phyloP scores from a whole-genome alignment of 1,140 invertebrate species.

The Drosophila pectinifera region DNA sequence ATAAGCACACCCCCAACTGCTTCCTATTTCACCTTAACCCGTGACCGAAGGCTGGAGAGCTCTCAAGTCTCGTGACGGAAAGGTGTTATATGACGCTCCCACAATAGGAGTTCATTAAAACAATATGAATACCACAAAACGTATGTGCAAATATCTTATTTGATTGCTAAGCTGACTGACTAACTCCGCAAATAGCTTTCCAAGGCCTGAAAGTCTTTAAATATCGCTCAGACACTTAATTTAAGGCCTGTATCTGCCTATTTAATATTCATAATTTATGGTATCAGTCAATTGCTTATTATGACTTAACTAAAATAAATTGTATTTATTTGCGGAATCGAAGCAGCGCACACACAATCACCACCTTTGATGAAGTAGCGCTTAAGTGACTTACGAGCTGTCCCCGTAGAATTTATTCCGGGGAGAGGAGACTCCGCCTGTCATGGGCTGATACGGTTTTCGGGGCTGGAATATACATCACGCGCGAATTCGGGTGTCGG shows the following conservation, averaged over 20 bases:
- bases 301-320: constrained; percentile 24
- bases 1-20: constrained; percentile 1
- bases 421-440: neutral
- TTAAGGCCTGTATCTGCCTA: neutral
- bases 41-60: neutral
- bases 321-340: neutral
- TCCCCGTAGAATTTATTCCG: neutral
- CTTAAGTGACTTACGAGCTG: constrained; percentile 19
- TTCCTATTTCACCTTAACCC: constrained; percentile 10
- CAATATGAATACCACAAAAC: neutral
- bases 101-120: constrained; percentile 2
- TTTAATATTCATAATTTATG: constrained; percentile 8
- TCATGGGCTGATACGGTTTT: constrained; percentile 24
- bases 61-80: neutral
- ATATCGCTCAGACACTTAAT: neutral
- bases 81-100: neutral
- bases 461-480: constrained; percentile 41
- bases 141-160: constrained; percentile 5
- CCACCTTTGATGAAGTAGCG: constrained; percentile 5
- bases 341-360: neutral
- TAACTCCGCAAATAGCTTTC: neutral
- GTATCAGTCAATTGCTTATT: constrained; percentile 9
- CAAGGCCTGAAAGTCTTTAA: neutral
- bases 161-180: neutral
- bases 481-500: constrained; percentile 36